Conservation (phyloP, 2,113 vertebrate genomes). For the Camelus bactrianus region DNA sequence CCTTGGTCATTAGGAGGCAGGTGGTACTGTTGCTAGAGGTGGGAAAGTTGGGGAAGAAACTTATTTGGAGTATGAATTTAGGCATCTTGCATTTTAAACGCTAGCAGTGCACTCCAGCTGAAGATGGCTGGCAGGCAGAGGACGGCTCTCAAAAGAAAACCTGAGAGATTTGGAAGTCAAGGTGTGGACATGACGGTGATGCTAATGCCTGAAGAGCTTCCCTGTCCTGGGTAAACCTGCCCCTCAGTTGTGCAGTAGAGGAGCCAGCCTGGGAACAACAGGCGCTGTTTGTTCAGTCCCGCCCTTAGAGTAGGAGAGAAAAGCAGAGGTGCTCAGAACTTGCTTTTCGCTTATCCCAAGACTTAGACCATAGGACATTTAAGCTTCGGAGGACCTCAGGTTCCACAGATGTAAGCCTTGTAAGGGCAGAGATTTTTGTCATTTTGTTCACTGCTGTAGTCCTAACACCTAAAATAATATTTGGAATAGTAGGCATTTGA, state of each 20-base stretch:
- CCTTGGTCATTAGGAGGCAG: not conserved
- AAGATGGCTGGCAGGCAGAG: not conserved
- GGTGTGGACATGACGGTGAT: not conserved
- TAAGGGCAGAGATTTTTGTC: not conserved
- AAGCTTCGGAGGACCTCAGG: not conserved
- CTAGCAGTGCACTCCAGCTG: not conserved
- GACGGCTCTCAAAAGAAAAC: not conserved
- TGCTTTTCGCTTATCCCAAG: not conserved
- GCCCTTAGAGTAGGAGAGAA: not conserved
- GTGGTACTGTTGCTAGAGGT: not conserved
- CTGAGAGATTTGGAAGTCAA: not conserved
- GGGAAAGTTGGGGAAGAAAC: not conserved
- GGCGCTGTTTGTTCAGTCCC: not conserved
- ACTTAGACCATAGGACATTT: not conserved
- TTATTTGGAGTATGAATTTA: conserved; percentile 13
- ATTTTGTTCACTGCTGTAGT: not conserved
- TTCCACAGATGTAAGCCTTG: not conserved
- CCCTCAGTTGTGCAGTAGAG: not conserved
- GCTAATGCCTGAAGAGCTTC: not conserved
- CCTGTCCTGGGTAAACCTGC: not conserved
- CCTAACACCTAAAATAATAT: conserved; percentile 10
- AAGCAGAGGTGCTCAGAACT: not conserved
- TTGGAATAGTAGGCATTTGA: not conserved
- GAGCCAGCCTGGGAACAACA: not conserved
- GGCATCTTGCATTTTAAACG: conserved; percentile 20